Evolutionary conservation across 2,888 invertebrate genomes (phyloP), one percentile per base, ranked within the genome.

Genomic region (Eremobia ochroleuca): DNA sequence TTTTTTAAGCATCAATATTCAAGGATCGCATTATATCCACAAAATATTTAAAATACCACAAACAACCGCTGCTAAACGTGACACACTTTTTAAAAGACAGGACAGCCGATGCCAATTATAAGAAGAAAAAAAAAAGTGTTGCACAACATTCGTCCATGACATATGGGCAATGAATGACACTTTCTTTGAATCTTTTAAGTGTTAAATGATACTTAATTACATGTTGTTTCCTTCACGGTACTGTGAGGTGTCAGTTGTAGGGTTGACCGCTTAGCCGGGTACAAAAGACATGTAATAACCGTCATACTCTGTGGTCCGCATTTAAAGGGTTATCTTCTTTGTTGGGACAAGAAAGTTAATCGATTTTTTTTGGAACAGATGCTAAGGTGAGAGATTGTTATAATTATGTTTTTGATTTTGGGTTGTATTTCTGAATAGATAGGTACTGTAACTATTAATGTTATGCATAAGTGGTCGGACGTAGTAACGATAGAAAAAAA

Each of bases 191-290:
- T 93, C 91, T 83, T 88, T 91, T 91, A 91, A 93, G 93, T 94
- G 93, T 93, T 89, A 94, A 95, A 95, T 95, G 94, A 92, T 92
- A 92, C 92, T 91, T 96, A 96, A 96, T 96, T 95, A 92, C 86
- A 90, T 75, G 91, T 92, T 94, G 91, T 92, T 82, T 77, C 85
- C 92, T 94, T 96, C 94, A 96, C 94, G 95, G 95, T 94, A 86
- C 90, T 78, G 66, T 64, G 87, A 94, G 94, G 96, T 96, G 96
- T 95, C 96, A 95, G 96, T 94, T 96, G 96, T 90, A 90, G 92
- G 92, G 92, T 92, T 96, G 96, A 95, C 96, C 96, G 94, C 95
- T 95, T 96, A 94, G 93, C 89, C 91, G 90, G 89, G 85, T 87
- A 86, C 89, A 91, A 92, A 92, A 91, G 90, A 89, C 79, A 81